phyloP scores from a whole-genome alignment of 2,113 vertebrate species.

The Climacteris rufus region DNA sequence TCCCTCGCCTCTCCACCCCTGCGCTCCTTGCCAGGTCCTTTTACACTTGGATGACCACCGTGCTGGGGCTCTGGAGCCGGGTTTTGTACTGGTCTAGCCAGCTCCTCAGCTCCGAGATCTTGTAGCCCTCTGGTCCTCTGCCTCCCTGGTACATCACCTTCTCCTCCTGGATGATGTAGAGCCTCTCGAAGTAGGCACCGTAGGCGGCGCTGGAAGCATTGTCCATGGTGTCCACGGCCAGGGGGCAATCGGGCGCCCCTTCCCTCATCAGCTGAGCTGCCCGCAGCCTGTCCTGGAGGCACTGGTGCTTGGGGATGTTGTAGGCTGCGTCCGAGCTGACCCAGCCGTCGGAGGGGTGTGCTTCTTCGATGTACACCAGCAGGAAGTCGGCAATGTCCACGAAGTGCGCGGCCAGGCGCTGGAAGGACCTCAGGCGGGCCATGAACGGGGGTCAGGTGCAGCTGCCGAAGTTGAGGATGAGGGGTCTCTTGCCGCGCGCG shows the following conservation, averaged over 20 bases:
- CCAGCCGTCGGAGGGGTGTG: slow-evolving; percentile 97
- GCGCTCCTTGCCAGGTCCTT: slow-evolving; percentile 45
- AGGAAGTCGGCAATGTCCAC: slow-evolving; percentile 93
- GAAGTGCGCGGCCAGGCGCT: slow-evolving; percentile 89
- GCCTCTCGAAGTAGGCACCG: slow-evolving; percentile 98
- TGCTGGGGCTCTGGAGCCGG: slow-evolving; percentile 67
- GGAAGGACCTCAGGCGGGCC: slow-evolving; percentile 94
- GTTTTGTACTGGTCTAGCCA: slow-evolving; percentile 90
- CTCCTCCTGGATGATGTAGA: slow-evolving; percentile 89
- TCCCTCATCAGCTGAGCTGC: slow-evolving; percentile 87
- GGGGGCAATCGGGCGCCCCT: slow-evolving; percentile 81
- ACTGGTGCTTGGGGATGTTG: slow-evolving; percentile 92
- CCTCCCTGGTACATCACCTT: slow-evolving; percentile 93
- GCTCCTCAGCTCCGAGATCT: slow-evolving; percentile 89
- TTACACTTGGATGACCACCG: slow-evolving; percentile 84
- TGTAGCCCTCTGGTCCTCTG: slow-evolving; percentile 93
- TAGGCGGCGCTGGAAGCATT: slow-evolving; percentile 96
- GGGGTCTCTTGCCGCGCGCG: slow-evolving; percentile 84
- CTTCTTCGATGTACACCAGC: slow-evolving; percentile 97
- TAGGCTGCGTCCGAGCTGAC: slow-evolving; percentile 95
- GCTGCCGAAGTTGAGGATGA: slow-evolving; percentile 97
- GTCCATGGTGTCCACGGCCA: slow-evolving; percentile 96
- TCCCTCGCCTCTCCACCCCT: slow-evolving; percentile 1
- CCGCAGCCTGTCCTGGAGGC: slow-evolving; percentile 90
- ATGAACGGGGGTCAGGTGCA: slow-evolving; percentile 99